Evolutionary conservation across 2,888 invertebrate species (phyloP).

Genomic region (Hirtodrosophila cameraria): DNA sequence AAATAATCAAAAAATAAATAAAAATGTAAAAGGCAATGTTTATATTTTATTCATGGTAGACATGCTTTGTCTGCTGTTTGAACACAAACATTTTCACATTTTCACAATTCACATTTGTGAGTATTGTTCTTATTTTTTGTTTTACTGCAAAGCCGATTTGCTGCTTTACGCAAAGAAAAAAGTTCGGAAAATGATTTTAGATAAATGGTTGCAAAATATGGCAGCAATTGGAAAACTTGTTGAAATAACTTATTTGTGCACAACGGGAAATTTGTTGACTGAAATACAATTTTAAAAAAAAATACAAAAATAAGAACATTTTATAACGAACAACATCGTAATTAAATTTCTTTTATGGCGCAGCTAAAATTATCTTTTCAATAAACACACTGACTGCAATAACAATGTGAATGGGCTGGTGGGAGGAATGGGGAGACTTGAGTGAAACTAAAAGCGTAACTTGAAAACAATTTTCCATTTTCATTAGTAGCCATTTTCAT

Average conservation of each 20-base stretch:
- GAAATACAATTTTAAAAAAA: conserved; percentile 2
- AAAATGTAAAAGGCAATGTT: conserved; percentile 13
- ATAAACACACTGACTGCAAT: conserved; percentile 60
- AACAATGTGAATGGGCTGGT: conserved; percentile 2
- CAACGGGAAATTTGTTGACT: neutral
- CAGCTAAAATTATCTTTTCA: conserved; percentile 36
- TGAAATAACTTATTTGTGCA: conserved; percentile 2
- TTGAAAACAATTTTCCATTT: neutral
- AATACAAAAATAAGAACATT: conserved; percentile 25
- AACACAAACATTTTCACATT: neutral
- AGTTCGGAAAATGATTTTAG: neutral
- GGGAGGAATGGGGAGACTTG: neutral
- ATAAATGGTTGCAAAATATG: neutral
- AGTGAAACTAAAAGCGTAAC: too few relatives aligned
- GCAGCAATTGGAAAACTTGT: neutral
- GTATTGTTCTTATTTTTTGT: neutral
- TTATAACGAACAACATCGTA: conserved; percentile 45
- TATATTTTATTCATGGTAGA: conserved; percentile 10
- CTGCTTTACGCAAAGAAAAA: neutral
- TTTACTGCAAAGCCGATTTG: conserved; percentile 25
- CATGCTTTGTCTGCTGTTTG: neutral
- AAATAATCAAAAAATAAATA: neutral
- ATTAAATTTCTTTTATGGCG: conserved; percentile 75
- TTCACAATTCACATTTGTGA: too few relatives aligned
- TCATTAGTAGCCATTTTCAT: conserved; percentile 2